Base-by-base conservation (phyloP, 2,797 vertebrate genomes). In the Pelochelys cantorii region DNA sequence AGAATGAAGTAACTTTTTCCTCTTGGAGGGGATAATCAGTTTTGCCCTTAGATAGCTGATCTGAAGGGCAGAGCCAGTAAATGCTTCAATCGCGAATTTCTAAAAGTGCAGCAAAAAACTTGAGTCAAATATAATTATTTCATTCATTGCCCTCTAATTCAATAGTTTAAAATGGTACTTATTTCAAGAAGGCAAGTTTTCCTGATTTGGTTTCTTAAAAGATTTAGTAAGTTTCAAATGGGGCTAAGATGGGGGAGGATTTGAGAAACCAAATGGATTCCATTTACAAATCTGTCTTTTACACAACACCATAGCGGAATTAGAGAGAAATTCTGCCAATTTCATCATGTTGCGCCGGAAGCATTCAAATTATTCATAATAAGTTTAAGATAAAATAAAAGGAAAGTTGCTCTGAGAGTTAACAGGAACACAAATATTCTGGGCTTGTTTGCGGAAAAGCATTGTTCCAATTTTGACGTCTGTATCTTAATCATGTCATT, bases 241-340 rank as follows among this genome's bases (percentile, higher is more conserved):
- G 85, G 81, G 81, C 65, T 34, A 59, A 25, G 59, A 2, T 15
- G 29, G n/a, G 83, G 3, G 1, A 90, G 53, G 6, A 7, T 17
- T 79, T 7, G 3, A 77, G 14, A 77, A 77, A 75, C 7, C 13
- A 48, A 27, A 27, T 11, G 12, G 37, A 27, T 42, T 52, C 23
- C 42, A 15, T 77, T 48, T 77, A 3, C 18, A 90, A 56, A 95
- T 89, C 93, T 94, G 87, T 11, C 59, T 25, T 83, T 95, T 85
- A 94, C 0, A 37, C 95, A 94, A 93, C 1, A 0, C 71, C 71
- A 0, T 22, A 48, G 74, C 77, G 12, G 74, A 90, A 79, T 91
- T 81, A 84, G 91, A 83, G 71, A 34, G 37, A 5, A 37, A 25
- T 82, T 81, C 15, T 0, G 4, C 14, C 94, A 91, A 84, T 91